Percentiles rank a stretch among this genome's conserved stretches.
Conservation (phyloP, 2,888 invertebrate genomes). For the Suillia variegata region DNA sequence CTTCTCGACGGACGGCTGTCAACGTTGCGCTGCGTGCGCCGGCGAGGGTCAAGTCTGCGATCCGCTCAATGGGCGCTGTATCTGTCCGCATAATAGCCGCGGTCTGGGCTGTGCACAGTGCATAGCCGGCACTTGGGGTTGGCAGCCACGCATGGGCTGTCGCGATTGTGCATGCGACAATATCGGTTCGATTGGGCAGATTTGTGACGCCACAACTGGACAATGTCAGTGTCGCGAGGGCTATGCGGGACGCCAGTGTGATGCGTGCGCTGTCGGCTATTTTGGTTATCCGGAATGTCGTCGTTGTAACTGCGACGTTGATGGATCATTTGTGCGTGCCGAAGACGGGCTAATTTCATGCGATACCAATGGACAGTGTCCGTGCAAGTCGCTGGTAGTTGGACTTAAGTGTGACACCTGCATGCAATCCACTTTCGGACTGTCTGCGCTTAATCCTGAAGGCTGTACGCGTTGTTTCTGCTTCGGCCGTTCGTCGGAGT, state of each 20-base stretch:
- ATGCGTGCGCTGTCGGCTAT: constrained; percentile 81
- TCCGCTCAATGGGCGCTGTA: constrained; percentile 85
- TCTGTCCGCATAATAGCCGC: constrained; percentile 85
- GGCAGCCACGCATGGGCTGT: constrained; percentile 79
- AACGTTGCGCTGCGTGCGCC: constrained; percentile 79
- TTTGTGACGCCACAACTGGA: constrained; percentile 63
- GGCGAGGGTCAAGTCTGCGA: constrained; percentile 89
- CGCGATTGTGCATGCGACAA: constrained; percentile 78
- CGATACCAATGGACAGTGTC: constrained; percentile 77
- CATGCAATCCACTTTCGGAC: constrained; percentile 83
- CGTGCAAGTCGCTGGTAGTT: constrained; percentile 87
- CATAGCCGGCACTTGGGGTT: constrained; percentile 79
- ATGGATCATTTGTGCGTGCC: constrained; percentile 69
- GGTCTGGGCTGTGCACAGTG: constrained; percentile 85
- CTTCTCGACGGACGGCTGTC: constrained; percentile 77
- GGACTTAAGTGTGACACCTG: constrained; percentile 87
- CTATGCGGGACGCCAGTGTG: constrained; percentile 78
- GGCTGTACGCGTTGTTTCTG: constrained; percentile 98
- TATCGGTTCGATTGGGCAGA: constrained; percentile 67
- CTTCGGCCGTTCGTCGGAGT: constrained; percentile 83
- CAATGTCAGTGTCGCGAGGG: constrained; percentile 79
- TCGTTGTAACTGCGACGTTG: constrained; percentile 80
- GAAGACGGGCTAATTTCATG: constrained; percentile 73
- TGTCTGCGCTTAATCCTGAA: constrained; percentile 75
- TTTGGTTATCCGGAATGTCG: constrained; percentile 88